phyloP scores from a whole-genome alignment of 2,888 invertebrate species.

The Dendrolimus pini region DNA sequence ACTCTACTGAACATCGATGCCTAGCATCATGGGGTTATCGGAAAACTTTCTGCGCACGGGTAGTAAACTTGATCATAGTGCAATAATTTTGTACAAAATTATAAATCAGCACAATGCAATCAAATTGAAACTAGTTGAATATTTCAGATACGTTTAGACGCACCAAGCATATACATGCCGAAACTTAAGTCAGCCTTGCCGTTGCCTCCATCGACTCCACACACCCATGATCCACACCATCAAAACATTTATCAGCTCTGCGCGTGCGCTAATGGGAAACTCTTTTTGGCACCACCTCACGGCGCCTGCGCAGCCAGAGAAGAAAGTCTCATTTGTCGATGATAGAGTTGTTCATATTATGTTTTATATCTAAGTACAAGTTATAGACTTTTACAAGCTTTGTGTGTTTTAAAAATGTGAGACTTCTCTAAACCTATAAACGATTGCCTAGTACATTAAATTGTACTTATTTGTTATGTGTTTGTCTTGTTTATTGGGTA shows the following conservation, averaged over 20 bases:
- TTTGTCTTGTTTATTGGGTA: too few species aligned
- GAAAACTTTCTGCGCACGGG: too few species aligned
- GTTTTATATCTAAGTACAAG: conserved; percentile 2
- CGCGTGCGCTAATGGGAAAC: conserved; percentile 92
- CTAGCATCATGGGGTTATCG: too few species aligned
- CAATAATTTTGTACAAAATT: too few species aligned
- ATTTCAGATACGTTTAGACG: conserved; percentile 79
- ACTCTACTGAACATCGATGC: too few species aligned
- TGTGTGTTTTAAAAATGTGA: background rate
- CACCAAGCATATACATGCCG: conserved; percentile 80
- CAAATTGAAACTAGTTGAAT: background rate
- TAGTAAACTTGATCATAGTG: too few species aligned
- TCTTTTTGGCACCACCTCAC: conserved; percentile 91
- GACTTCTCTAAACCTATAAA: conserved; percentile 11
- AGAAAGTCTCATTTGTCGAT: conserved; percentile 73
- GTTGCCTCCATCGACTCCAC: conserved; percentile 64
- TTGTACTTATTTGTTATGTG: too few species aligned
- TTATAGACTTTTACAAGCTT: too few species aligned
- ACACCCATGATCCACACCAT: conserved; percentile 71
- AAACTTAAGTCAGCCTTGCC: conserved; percentile 79
- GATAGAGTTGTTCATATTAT: conserved; percentile 29
- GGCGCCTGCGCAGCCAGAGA: conserved; percentile 83
- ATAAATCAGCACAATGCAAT: background rate
- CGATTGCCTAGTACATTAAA: too few species aligned
- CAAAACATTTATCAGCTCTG: conserved; percentile 92